phyloP scores from a whole-genome alignment of 1,140 invertebrate species.

The Musca vetustissima region DNA sequence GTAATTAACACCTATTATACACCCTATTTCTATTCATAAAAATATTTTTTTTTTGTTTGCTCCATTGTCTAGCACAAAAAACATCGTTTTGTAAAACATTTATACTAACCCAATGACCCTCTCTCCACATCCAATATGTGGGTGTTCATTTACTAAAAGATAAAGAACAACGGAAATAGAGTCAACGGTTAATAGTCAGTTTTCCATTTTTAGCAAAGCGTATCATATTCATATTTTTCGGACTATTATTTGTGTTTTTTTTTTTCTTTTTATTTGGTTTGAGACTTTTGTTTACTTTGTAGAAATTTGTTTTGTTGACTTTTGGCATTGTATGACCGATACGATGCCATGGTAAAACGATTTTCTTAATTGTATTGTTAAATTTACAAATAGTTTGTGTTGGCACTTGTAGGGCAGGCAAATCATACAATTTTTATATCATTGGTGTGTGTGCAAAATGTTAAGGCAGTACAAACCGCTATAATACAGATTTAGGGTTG shows the following conservation, averaged over 20 bases:
- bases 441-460: not conserved
- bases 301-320: too few relatives aligned
- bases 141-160: conserved; percentile 6
- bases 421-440: not conserved
- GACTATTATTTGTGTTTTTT: too few relatives aligned
- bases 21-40: too few relatives aligned
- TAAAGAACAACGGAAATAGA: not conserved
- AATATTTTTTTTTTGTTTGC: too few relatives aligned
- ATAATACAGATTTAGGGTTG: too few relatives aligned
- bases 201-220: conserved; percentile 3
- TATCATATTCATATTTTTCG: conserved; percentile 17
- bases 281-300: too few relatives aligned
- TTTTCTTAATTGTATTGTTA: conserved; percentile 19
- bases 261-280: too few relatives aligned
- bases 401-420: conserved; percentile 20
- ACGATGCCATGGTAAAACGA: not conserved
- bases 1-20: too few relatives aligned
- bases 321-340: too few relatives aligned
- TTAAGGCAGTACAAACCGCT: not conserved
- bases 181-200: not conserved
- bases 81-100: too few relatives aligned
- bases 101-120: conserved; percentile 7
- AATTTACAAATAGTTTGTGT: conserved; percentile 8
- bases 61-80: too few relatives aligned
- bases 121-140: not conserved